Evolutionary conservation across 2,888 invertebrate species (phyloP).

Genomic region (Rhopalosiphum nymphaeae): DNA sequence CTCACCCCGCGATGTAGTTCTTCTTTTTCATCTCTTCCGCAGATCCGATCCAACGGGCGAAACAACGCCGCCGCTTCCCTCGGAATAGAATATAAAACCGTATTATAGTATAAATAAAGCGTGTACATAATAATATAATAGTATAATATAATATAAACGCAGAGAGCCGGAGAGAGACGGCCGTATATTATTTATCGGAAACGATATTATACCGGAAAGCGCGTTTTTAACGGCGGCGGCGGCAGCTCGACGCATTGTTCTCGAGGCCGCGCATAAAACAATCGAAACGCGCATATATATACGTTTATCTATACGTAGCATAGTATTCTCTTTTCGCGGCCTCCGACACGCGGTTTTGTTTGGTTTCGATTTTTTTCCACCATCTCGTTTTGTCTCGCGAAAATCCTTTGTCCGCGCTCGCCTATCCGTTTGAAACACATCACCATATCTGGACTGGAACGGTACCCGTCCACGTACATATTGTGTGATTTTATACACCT

Average conservation of each 20-base stretch:
- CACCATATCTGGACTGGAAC: slow-evolving; percentile 2
- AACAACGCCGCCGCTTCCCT: slow-evolving; percentile 6
- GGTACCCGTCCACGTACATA: not conserved
- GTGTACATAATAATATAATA: not conserved
- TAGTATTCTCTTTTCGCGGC: not conserved
- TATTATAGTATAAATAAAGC: not conserved
- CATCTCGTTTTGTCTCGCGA: not conserved
- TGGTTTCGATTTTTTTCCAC: not conserved
- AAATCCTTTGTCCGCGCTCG: not conserved
- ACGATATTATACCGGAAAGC: slow-evolving; percentile 18
- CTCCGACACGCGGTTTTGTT: not conserved
- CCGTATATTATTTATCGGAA: slow-evolving; percentile 14
- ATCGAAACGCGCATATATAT: slow-evolving; percentile 6
- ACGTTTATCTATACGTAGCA: not conserved
- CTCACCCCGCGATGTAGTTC: not conserved
- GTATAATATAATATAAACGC: not conserved
- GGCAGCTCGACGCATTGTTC: slow-evolving; percentile 13
- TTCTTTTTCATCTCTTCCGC: slow-evolving; percentile 19
- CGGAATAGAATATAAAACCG: not conserved
- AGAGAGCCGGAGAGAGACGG: not conserved
- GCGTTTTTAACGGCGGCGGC: slow-evolving; percentile 3
- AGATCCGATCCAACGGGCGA: not conserved
- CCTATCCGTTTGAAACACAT: not conserved
- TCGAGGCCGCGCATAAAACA: slow-evolving; percentile 12
- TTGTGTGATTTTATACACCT: not conserved